These are phyloP conservation scores for Mionectes macconnelli DNA, from an alignment of 2,113 vertebrate species.

Conservation along the genomic window DNA sequence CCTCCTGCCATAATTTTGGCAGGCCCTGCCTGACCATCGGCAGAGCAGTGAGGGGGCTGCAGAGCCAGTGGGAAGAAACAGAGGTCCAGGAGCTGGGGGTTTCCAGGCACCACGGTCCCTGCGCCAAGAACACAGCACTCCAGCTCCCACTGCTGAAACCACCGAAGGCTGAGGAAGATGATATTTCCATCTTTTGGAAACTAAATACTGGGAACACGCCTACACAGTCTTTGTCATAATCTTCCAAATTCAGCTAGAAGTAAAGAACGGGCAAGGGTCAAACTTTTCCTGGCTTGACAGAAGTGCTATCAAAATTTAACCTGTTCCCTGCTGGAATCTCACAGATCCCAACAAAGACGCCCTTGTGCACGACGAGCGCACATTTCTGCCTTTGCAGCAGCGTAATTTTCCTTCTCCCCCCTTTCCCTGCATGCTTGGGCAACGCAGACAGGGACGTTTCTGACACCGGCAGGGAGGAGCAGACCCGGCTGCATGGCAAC, in stretches of 20 bases:
- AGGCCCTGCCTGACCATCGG: not conserved
- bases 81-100: not conserved
- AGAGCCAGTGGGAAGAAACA: not conserved
- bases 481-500: not conserved
- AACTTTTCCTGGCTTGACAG: conserved; percentile 56
- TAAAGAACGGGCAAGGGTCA: conserved; percentile 39
- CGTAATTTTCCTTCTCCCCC: not conserved
- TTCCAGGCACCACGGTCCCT: not conserved
- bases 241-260: conserved; percentile 44
- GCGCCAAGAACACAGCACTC: not conserved
- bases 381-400: not conserved
- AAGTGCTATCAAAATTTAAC: conserved; percentile 36
- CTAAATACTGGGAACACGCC: conserved; percentile 46
- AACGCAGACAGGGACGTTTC: not conserved
- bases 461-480: not conserved
- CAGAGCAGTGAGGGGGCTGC: not conserved
- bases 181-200: conserved; percentile 71
- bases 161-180: conserved; percentile 38
- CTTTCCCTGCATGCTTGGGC: not conserved
- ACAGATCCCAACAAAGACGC: not conserved
- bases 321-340: not conserved
- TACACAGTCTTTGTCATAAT: conserved; percentile 66
- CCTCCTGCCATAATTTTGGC: not conserved
- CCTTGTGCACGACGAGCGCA: not conserved
- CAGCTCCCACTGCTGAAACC: not conserved